Conservation (phyloP, 64 coral and sea anemone species). For the Montipora cactus region DNA sequence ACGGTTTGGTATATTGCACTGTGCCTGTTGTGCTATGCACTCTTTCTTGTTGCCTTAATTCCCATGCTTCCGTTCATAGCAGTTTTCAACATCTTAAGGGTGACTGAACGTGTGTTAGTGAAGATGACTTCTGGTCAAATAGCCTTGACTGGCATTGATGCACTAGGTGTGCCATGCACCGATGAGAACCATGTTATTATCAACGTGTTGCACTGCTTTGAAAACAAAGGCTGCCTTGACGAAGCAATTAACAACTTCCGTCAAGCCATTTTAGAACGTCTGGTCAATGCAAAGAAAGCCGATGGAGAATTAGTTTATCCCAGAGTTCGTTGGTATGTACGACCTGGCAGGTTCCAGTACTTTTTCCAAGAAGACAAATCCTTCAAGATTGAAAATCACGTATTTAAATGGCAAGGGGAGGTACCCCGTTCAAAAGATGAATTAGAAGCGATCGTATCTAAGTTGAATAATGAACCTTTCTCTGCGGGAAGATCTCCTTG, state of each 20-base stretch:
- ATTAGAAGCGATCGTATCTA: conserved; percentile 70
- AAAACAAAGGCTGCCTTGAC: conserved; percentile 11
- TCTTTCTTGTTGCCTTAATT: neutral
- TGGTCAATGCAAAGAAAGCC: conserved; percentile 57
- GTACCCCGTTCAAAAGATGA: conserved; percentile 79
- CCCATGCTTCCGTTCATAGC: conserved; percentile 46
- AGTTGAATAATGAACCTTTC: conserved; percentile 61
- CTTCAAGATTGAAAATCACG: too few relatives aligned
- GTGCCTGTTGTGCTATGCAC: conserved; percentile 42
- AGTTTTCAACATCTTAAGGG: conserved; percentile 68
- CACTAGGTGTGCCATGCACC: conserved; percentile 76
- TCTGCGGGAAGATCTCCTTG: conserved; percentile 60
- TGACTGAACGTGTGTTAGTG: conserved; percentile 52
- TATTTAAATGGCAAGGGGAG: conserved; percentile 67
- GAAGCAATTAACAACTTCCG: conserved; percentile 58
- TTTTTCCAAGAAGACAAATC: too few relatives aligned
- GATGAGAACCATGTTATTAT: conserved; percentile 79
- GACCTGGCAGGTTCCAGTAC: conserved; percentile 64
- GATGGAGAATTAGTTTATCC: conserved; percentile 70
- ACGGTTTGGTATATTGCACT: conserved; percentile 28
- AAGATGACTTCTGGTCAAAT: neutral
- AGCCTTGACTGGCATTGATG: conserved; percentile 76
- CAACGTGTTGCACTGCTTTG: conserved; percentile 26
- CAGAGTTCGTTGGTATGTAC: conserved; percentile 56
- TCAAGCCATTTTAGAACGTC: conserved; percentile 49